Evolutionary conservation across 64 coral and sea anemone species (phyloP), one percentile per base, ranked within the genome.

Genomic region (Stichodactyla helianthus): DNA sequence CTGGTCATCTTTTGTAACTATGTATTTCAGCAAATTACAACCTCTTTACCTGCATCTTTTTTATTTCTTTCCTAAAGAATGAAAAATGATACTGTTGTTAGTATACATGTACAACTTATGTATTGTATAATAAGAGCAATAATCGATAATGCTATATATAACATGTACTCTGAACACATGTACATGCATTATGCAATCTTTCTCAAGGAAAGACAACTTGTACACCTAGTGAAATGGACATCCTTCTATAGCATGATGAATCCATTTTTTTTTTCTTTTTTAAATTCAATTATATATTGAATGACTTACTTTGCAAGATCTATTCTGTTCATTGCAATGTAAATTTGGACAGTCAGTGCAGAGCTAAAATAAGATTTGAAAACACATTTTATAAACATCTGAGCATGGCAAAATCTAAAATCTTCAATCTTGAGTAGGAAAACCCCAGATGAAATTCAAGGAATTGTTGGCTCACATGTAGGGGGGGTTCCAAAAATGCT

Each of bases 321-420:
- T 67, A 95, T 50, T 93, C 97, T 92, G 84, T 99, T 90, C 97
- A 99, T 99, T 59, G 83, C 86, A 12, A 99, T 90, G 82, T 93
- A 99, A 51, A 95, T 99, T 90, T 99, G 97, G 19, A 95, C 91
- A 77, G 88, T 90, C 57, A 99, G 58, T 16, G 97, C 83, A 79
- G 97, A 95, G 50, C 97, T 99, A 87, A 70, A 52, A 22, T 26
- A 26, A 91, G 26, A 80, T 6, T 77, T 59, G 11, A 77, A 79
- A 16, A 87, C 4, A 23, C n/a, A n/a, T n/a, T 83, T 53, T 83
- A 6, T 27, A 77, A 87, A 25, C 22, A 44, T 77, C 10, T 1
- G 27, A 0, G 0, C 0, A 12, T 35, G 77, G 12, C 2, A 58
- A 2, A 2, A 58, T 58, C 28, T 31, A 31, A 31, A 31, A 31